Base-by-base conservation (phyloP, 2,888 invertebrate species). In the Drosophila eohydei region DNA sequence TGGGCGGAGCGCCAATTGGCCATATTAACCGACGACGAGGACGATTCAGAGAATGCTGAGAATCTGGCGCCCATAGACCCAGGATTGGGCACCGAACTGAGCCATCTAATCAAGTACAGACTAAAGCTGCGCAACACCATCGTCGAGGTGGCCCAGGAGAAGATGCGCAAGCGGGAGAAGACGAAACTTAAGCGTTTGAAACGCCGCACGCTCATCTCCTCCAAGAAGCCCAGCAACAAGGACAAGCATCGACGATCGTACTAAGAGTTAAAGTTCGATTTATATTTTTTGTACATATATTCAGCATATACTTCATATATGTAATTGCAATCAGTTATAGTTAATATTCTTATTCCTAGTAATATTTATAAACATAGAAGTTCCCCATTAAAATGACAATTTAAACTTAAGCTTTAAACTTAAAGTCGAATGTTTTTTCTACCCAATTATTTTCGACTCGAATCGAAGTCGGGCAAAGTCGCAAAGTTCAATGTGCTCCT, bases 181-280 rank as follows among this genome's bases (percentile, higher is more conserved):
- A 76, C 50, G 30, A 89, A 81, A 12, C 16, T 87, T n/a, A 88
- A 90, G 60, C 88, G 83, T 7, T 66, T 89, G 38, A 88, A 82
- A 38, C 81, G 88, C 0, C 84, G 84, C 57, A 87, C 89, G 0
- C 60, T 84, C 30, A 89, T 87, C 48, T 85, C 89, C 43, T 89
- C 84, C 4, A 85, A 89, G 55, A 85, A 85, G 46, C 89, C 84
- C 36, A 89, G 84, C 61, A 85, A 73, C 26, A 85, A 85, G 63
- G 50, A 86, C n/a, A 84, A 84, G 41, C 32, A 48, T n/a, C 36
- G 55, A 9, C 14, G 21, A 4, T n/a, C 44, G 21, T n/a, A 40
- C 1, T 58, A 30, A 21, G 8, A 26, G 7, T 16, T 36, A 14
- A 26, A 46, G n/a, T 6, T 34, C 5, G n/a, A 43, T 14, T 12